A percentile compares a stretch with the other conserved stretches of the same genome.
phyloP scores from a whole-genome alignment of 2,797 vertebrate genomes.

The Aphelocoma californica region DNA sequence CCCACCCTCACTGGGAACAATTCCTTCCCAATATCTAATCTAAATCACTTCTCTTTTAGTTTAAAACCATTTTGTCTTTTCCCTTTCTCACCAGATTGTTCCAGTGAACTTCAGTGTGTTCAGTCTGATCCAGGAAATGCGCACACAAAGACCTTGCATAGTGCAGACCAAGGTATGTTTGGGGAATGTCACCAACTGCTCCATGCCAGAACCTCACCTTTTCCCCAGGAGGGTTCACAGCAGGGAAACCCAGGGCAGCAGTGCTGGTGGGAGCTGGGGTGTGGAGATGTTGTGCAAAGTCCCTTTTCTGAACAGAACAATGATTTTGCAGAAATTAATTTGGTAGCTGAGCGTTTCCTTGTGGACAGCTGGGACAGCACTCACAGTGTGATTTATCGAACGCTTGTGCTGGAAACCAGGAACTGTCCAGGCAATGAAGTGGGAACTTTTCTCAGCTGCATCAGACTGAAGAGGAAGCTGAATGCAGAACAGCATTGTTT shows the following conservation, averaged over 20 bases:
- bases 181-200: accelerated
- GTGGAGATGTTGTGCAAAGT: neutral
- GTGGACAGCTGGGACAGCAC: neutral
- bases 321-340: neutral
- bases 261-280: neutral
- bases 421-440: neutral
- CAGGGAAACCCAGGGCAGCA: neutral
- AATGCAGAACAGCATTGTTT: neutral
- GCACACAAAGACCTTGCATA: slow-evolving; percentile 90
- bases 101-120: slow-evolving; percentile 88
- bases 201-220: neutral
- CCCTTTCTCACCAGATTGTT: slow-evolving; percentile 79
- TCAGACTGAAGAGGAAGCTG: slow-evolving; percentile 18
- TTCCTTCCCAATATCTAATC: neutral
- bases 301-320: neutral
- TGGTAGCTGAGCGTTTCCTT: neutral
- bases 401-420: neutral
- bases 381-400: neutral
- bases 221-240: neutral
- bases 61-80: neutral
- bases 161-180: slow-evolving; percentile 92
- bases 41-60: neutral
- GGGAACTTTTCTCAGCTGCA: neutral
- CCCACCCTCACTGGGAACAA: neutral
- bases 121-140: slow-evolving; percentile 88